Base-by-base conservation (phyloP, 2,113 vertebrate genomes). In the Orthonyx spaldingii region DNA sequence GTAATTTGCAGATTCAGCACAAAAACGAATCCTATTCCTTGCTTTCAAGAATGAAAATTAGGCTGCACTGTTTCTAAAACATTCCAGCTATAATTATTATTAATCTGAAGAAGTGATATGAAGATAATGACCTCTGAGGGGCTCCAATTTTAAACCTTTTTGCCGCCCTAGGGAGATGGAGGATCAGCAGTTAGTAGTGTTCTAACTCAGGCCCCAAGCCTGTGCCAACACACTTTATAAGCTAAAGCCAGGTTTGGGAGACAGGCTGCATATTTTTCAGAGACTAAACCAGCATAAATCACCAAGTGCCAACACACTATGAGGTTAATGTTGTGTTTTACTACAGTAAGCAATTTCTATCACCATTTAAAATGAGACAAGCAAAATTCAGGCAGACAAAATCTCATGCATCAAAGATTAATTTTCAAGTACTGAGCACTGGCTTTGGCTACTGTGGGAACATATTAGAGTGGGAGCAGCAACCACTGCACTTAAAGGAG, bases 311-410 rank as follows among this genome's bases (percentile, higher is more conserved):
- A 95, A 85, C 72, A 94, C 86, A 81, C 94, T 94, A 87, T 74
- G 72, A 96, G 87, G 82, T 75, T 97, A 96, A 97, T 96, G 78
- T 89, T 95, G 91, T 96, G 90, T 96, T 98, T 97, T 94, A 96
- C 91, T 97, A 93, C 87, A 91, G 50, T 94, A 97, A 97, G 96
- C 93, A 97, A 97, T 95, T 96, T 94, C 89, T 93, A 96, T 72
- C 77, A 94, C 91, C 50, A 91, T 91, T 96, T 95, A 96, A 93
- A 98, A 97, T 88, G 70, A 88, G 92, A 96, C 93, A 88, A 89
- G 94, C 75, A 80, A 95, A 95, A 96, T 91, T 94, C 90, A 93
- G 70, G 87, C 85, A 89, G 96, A 90, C 88, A 79, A 96, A 96
- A 96, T 94, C 90, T 72, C 50, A 93, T 50, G 78, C 50, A 88